Percentiles rank a stretch among this genome's conserved stretches.
phyloP scores from a whole-genome alignment of 2,113 vertebrate species.

The Xiphophorus maculatus region DNA sequence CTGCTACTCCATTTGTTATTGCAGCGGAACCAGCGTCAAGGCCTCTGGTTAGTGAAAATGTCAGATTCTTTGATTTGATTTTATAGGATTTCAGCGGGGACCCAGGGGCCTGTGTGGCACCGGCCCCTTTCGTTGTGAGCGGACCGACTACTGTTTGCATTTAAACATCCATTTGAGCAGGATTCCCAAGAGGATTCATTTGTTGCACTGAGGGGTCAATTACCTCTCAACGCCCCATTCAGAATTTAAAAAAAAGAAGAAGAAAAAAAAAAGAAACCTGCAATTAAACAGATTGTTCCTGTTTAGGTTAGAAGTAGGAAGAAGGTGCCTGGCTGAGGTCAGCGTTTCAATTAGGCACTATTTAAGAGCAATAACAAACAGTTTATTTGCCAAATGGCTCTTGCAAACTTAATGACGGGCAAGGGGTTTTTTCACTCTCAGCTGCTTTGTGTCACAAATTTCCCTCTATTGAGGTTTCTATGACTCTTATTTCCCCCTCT shows the following conservation, averaged over 20 bases:
- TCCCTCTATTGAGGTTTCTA: conserved; percentile 62
- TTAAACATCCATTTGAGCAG: conserved; percentile 93
- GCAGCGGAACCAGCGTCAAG: conserved; percentile 79
- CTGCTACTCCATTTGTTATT: conserved; percentile 78
- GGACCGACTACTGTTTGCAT: conserved; percentile 90
- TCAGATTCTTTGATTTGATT: conserved; percentile 92
- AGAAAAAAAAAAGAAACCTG: conserved; percentile 48
- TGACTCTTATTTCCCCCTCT: conserved; percentile 39
- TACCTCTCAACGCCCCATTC: conserved; percentile 81
- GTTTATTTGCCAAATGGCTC: conserved; percentile 89
- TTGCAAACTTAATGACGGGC: conserved; percentile 57
- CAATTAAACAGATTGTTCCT: conserved; percentile 97
- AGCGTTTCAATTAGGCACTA: conserved; percentile 92
- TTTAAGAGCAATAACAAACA: conserved; percentile 94
- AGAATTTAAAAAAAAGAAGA: conserved; percentile 79
- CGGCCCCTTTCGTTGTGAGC: conserved; percentile 78
- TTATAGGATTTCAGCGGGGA: conserved; percentile 93
- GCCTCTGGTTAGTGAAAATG: conserved; percentile 91
- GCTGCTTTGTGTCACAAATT: conserved; percentile 40
- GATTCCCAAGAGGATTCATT: conserved; percentile 91
- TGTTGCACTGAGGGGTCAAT: conserved; percentile 94
- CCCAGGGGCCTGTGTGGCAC: conserved; percentile 65
- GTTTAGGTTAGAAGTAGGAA: conserved; percentile 95
- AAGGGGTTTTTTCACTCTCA: conserved; percentile 25
- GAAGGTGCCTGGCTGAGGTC: conserved; percentile 87